Evolutionary conservation across 2,888 invertebrate species (phyloP).

Genomic region (Lomographa bimaculata): DNA sequence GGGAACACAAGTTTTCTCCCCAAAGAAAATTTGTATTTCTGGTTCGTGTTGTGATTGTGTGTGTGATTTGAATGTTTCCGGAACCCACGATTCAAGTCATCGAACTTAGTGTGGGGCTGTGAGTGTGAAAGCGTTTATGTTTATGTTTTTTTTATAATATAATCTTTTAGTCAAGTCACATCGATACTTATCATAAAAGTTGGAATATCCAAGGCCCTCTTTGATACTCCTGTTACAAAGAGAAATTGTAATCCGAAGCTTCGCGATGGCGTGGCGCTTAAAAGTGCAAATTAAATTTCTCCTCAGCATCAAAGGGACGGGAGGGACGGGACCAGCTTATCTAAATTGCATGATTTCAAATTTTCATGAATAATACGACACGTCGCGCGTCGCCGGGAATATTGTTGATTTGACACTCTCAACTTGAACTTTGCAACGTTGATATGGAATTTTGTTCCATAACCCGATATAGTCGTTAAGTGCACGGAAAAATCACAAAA

Average conservation of each 20-base stretch:
- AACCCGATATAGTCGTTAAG: no score
- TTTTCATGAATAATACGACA: slow-evolving; percentile 64
- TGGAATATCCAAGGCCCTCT: not conserved
- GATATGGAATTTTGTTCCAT: slow-evolving; percentile 25
- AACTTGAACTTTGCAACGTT: slow-evolving; percentile 7
- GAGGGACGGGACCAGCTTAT: slow-evolving; percentile 41
- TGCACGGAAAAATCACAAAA: no score
- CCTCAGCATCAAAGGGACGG: slow-evolving; percentile 47
- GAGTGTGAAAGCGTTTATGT: no score
- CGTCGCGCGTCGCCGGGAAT: slow-evolving; percentile 34
- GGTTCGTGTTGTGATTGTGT: no score
- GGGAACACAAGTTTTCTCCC: no score
- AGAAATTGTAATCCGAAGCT: slow-evolving; percentile 43
- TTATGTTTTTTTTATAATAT: no score
- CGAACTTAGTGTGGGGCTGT: no score
- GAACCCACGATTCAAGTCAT: no score
- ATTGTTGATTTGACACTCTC: slow-evolving; percentile 20
- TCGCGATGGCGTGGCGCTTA: slow-evolving; percentile 45
- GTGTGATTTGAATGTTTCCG: no score
- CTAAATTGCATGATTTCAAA: slow-evolving; percentile 62
- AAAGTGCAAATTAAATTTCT: slow-evolving; percentile 70
- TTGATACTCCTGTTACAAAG: slow-evolving; percentile 26
- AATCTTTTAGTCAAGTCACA: no score
- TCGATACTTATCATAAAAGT: no score
- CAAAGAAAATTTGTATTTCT: no score